phyloP scores from a whole-genome alignment of 2,888 invertebrate genomes.

The Dryadula phaetusa region DNA sequence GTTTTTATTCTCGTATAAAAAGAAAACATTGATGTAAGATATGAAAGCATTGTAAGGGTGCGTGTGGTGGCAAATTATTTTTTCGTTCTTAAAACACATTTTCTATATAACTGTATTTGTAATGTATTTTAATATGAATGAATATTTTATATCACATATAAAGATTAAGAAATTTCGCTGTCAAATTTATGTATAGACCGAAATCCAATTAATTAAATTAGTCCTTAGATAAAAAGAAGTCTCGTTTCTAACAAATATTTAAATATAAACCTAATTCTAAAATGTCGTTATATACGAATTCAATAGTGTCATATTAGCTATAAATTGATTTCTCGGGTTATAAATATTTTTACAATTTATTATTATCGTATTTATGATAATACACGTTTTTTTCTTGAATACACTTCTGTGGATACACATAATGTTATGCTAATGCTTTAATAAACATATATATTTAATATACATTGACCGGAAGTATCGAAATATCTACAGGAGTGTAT shows the following conservation, averaged over 20 bases:
- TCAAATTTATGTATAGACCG: background rate
- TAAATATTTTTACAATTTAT: background rate
- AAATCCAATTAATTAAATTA: background rate
- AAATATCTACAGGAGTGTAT: constrained; percentile 32
- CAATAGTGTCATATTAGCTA: background rate
- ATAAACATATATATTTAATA: background rate
- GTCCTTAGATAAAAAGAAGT: background rate
- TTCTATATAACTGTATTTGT: background rate
- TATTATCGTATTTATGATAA: background rate
- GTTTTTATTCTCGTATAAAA: constrained; percentile 64
- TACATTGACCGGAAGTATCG: background rate
- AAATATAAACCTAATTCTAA: background rate
- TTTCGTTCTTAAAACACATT: constrained; percentile 48
- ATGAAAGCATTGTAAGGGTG: constrained; percentile 57
- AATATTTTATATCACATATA: background rate
- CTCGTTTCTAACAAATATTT: background rate
- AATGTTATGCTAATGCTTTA: background rate
- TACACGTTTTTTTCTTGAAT: too few species aligned
- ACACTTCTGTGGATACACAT: background rate
- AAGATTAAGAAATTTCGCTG: background rate
- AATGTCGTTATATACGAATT: background rate
- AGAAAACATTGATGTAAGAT: constrained; percentile 71
- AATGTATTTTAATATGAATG: background rate
- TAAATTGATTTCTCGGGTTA: background rate
- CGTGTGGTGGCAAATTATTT: constrained; percentile 60